Base-by-base conservation (phyloP, 2,113 vertebrate genomes). In the Oreochromis aureus region DNA sequence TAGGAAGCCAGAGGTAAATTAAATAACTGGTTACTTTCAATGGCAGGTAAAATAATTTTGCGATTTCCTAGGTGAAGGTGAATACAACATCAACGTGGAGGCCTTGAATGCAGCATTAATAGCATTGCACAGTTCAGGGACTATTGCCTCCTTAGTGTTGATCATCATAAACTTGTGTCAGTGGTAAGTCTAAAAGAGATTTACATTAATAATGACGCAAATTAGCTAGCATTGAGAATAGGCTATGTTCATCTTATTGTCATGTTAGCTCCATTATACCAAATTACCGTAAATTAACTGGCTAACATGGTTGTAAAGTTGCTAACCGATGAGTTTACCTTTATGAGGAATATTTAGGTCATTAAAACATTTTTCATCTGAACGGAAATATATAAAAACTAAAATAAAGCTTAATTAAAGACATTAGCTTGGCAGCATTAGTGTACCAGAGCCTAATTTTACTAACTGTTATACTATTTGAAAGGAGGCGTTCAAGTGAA, bases 91-190 rank as follows among this genome's bases (percentile, higher is more conserved):
- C 30, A 78, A 80, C 89, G 79, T 89, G 63, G 32, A 1, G 39
- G 24, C 39, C 48, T 0, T 91, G 88, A 94, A 94, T 15, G 90
- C 55, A 83, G 41, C 91, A 84, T 46, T 27, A 85, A n/a, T 56
- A 78, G 34, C 80, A 78, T 9, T 86, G 76, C 89, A 79, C 81
- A 91, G 81, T 86, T 86, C 71, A 85, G 15, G 56, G 46, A 46
- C 88, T 3, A 2, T 24, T 56, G 34, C 16, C 13, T 22, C 8
- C 46, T 32, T 8, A 32, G 27, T 71, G 27, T 7, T 48, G 36
- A 9, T 80, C 58, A 36, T 30, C 56, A 1, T 4, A 81, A n/a
- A 58, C 22, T 69, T 80, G 36, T 53, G 48, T n/a, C 32, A 82
- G 7, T 87, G 86, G 88, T 93, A 87, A 55, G 79, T 83, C 4